Percentiles rank a stretch among this genome's conserved stretches.
Evolutionary conservation across 2,797 vertebrate genomes (phyloP).

Genomic region (Hipposideros larvatus): DNA sequence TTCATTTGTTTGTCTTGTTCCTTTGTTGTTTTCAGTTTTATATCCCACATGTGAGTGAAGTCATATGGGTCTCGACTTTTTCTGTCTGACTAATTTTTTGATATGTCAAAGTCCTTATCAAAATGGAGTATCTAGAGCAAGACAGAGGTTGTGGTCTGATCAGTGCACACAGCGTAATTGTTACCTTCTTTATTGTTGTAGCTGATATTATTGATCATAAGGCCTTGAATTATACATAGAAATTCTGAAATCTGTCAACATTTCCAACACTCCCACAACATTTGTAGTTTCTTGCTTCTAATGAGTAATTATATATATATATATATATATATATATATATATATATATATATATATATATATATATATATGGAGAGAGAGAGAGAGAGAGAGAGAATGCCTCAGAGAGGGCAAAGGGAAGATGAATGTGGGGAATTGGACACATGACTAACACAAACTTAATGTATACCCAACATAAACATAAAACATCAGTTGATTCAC

Average conservation of each 20-base stretch:
- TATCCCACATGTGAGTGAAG: too few species aligned
- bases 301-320: not conserved
- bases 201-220: not conserved
- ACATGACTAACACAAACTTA: not conserved
- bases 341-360: too few species aligned
- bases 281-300: not conserved
- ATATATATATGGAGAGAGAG: too few species aligned
- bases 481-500: not conserved
- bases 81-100: not conserved
- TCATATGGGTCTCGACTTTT: too few species aligned
- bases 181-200: not conserved
- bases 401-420: not conserved
- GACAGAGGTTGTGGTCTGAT: not conserved
- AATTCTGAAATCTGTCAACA: not conserved
- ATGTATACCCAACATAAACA: not conserved
- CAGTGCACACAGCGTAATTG: not conserved
- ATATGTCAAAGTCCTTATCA: not conserved
- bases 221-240: not conserved
- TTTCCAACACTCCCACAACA: not conserved
- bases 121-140: not conserved
- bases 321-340: too few species aligned
- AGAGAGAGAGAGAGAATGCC: too few species aligned
- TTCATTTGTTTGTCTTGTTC: too few species aligned
- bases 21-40: too few species aligned
- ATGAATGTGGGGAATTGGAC: not conserved